Evolutionary conservation across 2,113 vertebrate genomes (phyloP).

Genomic region (Butastur rufipennis): DNA sequence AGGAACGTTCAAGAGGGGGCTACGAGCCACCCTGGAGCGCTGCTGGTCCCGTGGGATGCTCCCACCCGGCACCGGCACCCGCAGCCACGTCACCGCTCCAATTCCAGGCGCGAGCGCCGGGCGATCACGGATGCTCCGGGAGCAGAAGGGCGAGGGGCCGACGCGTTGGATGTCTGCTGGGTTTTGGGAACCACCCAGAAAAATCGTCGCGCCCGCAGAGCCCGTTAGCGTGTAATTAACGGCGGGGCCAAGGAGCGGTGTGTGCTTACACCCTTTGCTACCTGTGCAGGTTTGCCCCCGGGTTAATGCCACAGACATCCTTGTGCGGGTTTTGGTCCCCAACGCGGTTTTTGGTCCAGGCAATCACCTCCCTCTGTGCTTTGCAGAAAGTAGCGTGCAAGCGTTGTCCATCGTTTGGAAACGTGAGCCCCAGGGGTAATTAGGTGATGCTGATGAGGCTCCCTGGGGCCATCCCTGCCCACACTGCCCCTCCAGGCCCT

Average conservation of each 20-base stretch:
- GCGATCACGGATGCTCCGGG: rapidly evolving
- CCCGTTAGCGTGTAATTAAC: not conserved
- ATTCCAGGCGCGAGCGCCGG: rapidly evolving
- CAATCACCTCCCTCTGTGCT: rapidly evolving
- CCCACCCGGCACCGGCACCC: not conserved
- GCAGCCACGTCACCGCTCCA: rapidly evolving
- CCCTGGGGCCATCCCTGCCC: not conserved
- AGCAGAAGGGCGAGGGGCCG: rapidly evolving
- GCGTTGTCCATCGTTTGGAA: not conserved
- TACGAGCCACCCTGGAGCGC: not conserved
- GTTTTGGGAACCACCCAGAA: not conserved
- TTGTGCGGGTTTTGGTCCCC: rapidly evolving
- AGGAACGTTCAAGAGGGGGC: not conserved
- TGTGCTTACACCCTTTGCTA: not conserved
- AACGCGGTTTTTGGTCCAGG: not conserved
- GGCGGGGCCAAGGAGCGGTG: rapidly evolving
- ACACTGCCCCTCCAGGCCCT: not conserved
- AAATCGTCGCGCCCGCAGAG: not conserved
- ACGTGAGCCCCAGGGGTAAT: not conserved
- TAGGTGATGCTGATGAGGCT: not conserved
- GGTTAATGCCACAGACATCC: not conserved
- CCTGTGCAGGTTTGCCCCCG: not conserved
- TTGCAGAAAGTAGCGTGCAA: not conserved
- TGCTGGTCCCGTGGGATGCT: not conserved
- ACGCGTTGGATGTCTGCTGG: not conserved